Percentiles rank a stretch among this genome's conserved stretches.
Evolutionary conservation across 2,888 invertebrate species (phyloP).

Genomic region (Parascotia fuliginaria): DNA sequence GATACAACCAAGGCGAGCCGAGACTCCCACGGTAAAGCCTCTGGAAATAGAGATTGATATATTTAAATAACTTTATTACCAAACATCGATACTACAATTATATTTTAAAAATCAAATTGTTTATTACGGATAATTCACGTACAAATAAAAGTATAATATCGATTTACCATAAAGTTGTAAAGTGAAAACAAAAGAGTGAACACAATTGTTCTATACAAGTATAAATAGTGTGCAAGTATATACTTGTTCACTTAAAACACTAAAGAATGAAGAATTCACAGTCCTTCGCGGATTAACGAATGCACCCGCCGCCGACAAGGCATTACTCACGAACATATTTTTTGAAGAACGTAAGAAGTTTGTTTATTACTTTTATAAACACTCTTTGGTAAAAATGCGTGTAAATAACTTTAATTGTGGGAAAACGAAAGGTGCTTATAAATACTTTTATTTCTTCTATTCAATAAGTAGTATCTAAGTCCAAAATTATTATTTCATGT

Average conservation of each 20-base stretch:
- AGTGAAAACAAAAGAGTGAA: conserved; percentile 28
- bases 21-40: conserved; percentile 54
- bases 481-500: too few species aligned
- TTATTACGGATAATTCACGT: conserved; percentile 26
- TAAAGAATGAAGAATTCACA: conserved; percentile 52
- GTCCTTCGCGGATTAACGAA: conserved; percentile 61
- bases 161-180: conserved; percentile 32
- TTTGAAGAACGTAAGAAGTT: conserved; percentile 8
- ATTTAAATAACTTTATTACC: conserved; percentile 38
- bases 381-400: too few species aligned
- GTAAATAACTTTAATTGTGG: too few species aligned
- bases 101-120: conserved; percentile 25
- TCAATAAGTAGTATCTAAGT: too few species aligned
- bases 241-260: conserved; percentile 42
- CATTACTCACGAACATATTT: conserved; percentile 40
- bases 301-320: conserved; percentile 53
- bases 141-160: conserved; percentile 17
- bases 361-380: too few species aligned
- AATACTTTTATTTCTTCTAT: too few species aligned
- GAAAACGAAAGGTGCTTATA: too few species aligned
- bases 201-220: conserved; percentile 21
- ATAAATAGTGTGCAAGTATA: conserved; percentile 8
- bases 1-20: conserved; percentile 52
- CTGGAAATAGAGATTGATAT: conserved; percentile 36
- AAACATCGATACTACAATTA: conserved; percentile 26